Evolutionary conservation across 2,113 vertebrate genomes (phyloP), one percentile per base, ranked within the genome.

Genomic region (Epinephelus lanceolatus): DNA sequence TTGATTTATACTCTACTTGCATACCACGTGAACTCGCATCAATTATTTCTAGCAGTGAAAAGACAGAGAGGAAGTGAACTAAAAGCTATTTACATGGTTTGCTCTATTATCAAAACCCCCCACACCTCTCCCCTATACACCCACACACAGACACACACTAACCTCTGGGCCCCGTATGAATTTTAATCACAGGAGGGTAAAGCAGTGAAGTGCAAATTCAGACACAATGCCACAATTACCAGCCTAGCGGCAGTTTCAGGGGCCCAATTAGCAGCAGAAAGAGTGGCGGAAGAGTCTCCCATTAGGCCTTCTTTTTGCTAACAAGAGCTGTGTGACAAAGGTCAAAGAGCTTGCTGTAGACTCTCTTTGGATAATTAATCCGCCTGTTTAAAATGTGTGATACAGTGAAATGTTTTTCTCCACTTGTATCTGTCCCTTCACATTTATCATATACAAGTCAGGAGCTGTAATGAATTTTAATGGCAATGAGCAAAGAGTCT

Each of bases 201-300:
- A 83, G 80, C 83, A 60, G 14, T 67, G 66, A 74, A 86, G 75
- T 80, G 83, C 78, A 89, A 83, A 91, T 88, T 80, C 84, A 84
- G 81, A 81, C 83, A 62, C 70, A 78, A 71, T 6, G 59, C n/a
- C 71, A 76, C 80, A 87, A 84, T 88, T 85, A 90, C 71, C 45
- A 42, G 59, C 47, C 72, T 2, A 8, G 71, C 11, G 3, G 27
- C 21, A 5, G 77, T 68, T 51, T 85, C 80, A 57, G 72, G 77
- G 63, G 30, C 27, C 86, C 87, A 87, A 87, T 93, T 92, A 89
- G 80, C 5, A 5, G 18, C 61, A 27, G 69, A 76, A 51, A 62
- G 76, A 55, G 33, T 25, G 5, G 21, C 3, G 2, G 51, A 37
- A 17, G 60, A 78, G 53, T 17, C 30, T 65, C 52, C 25, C n/a